Evolutionary conservation across 2,113 vertebrate genomes (phyloP), one percentile per base, ranked within the genome.

Genomic region (Uria aalge): DNA sequence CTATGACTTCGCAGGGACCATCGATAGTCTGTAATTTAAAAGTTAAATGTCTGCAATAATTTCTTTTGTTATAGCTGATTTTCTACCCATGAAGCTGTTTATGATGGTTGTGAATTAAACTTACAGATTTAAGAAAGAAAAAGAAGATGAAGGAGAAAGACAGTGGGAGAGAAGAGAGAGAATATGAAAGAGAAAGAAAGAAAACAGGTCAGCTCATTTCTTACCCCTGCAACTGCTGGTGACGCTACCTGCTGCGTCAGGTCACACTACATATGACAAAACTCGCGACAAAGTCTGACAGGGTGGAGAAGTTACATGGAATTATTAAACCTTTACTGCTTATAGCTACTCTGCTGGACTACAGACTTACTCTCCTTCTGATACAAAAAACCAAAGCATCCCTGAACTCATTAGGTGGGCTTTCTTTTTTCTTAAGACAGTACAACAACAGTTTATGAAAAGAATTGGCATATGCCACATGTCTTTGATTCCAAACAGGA

Each of bases 1-100:
- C 98, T 99, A 99, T 99, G 98, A 99, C 99, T 98, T 99, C 99
- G 97, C 98, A 98, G 98, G 99, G 99, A 97, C 98, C 99, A 98
- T 97, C 98, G 98, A 98, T 98, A 98, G 97, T 99, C 99, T 99
- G 99, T 98, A 99, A 99, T 98, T 99, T 98, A 99, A 99, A 99
- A 98, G 98, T 99, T 99, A 98, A 98, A 99, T 72, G 99, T 98
- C 98, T 98, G 98, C 98, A 98, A 98, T 98, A 98, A 98, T 98
- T 96, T 98, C 97, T 98, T 97, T 95, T 47, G 88, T 95, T 98
- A 95, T 67, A 97, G 81, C 97, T 97, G 97, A 88, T 98, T 97
- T 98, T 96, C 97, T 97, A 98, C 91, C 97, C 96, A 95, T 96
- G 98, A 97, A 92, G 92, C 91, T 96, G 97, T 96, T 96, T 92